Evolutionary conservation across 2,888 invertebrate genomes (phyloP).

Genomic region (Mimumesa dahlbomi): DNA sequence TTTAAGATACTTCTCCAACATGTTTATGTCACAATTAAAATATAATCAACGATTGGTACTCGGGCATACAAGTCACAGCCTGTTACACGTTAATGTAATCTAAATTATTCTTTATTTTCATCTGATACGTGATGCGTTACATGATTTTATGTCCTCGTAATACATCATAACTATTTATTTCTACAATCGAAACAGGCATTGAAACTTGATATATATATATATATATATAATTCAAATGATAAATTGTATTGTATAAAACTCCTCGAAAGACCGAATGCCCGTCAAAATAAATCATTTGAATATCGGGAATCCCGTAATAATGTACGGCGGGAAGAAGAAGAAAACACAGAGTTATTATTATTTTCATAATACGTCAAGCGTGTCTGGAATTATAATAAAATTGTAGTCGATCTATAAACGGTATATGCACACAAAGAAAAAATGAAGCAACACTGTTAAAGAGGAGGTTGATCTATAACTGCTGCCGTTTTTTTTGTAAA

Average conservation of each 20-base stretch:
- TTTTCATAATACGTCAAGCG: slow-evolving; percentile 48
- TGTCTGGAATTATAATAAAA: slow-evolving; percentile 29
- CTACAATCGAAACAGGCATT: slow-evolving; percentile 10
- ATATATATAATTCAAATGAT: background rate
- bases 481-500: slow-evolving; percentile 50
- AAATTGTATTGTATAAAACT: slow-evolving; percentile 34
- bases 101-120: slow-evolving; percentile 4
- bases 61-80: background rate
- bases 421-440: slow-evolving; percentile 44
- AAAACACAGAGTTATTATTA: slow-evolving; percentile 50
- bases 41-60: slow-evolving; percentile 1
- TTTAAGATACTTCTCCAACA: slow-evolving; percentile 15
- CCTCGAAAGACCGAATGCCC: background rate
- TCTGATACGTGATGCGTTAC: background rate
- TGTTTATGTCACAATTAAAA: slow-evolving; percentile 14
- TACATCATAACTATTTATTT: background rate
- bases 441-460: slow-evolving; percentile 52
- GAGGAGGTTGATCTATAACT: slow-evolving; percentile 64
- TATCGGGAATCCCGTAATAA: slow-evolving; percentile 4
- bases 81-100: slow-evolving; percentile 12
- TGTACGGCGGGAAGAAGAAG: background rate
- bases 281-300: background rate
- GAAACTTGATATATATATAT: slow-evolving; percentile 11
- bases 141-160: background rate
- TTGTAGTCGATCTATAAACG: slow-evolving; percentile 26